Evolutionary conservation across 2,113 vertebrate genomes (phyloP), one percentile per base, ranked within the genome.

Genomic region (Bos indicus): DNA sequence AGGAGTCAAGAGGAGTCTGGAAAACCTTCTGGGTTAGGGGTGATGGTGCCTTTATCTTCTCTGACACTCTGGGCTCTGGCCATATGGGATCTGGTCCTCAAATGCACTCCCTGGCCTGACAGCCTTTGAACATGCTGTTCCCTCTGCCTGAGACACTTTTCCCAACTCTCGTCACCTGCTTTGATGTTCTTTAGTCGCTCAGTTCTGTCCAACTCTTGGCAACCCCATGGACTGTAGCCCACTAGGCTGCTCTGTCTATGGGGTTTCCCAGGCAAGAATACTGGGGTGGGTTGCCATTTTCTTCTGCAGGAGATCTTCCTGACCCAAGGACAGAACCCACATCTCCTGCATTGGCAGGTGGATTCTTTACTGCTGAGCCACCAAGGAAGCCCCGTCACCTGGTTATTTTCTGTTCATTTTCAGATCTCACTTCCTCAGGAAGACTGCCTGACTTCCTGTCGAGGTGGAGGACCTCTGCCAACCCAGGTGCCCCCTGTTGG

Each of bases 1-100:
- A 5, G 13, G 81, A 21, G 46, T 16, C 54, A 21, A 67, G 64
- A 57, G 13, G 43, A 23, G 1, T 13, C 14, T 9, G 52, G 40
- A 33, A 30, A 30, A 56, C 28, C 89, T n/a, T 46, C 43, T 40
- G 59, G 36, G 3, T 19, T 5, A 17, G 30, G 16, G 59, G 14
- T 6, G 48, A 10, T 6, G 8, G 15, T 3, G 2, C 6, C 48
- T n/a, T 13, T 0, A 11, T 12, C 28, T 25, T 36, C 25, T 1
- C 43, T 54, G 51, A 17, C 10, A 30, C 54, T 36, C 40, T 11
- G 54, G 77, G 62, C 93, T 64, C 40, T 17, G 8, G 77, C n/a
- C 21, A 5, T 71, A 25, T 0, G 1, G 74, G 59, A 25, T 21
- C 28, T 28, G 56, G 54, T 26, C 4, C 59, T 33, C 5, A 10